Base-by-base conservation (phyloP, 2,888 invertebrate genomes). In the Aporophyla nigra region DNA sequence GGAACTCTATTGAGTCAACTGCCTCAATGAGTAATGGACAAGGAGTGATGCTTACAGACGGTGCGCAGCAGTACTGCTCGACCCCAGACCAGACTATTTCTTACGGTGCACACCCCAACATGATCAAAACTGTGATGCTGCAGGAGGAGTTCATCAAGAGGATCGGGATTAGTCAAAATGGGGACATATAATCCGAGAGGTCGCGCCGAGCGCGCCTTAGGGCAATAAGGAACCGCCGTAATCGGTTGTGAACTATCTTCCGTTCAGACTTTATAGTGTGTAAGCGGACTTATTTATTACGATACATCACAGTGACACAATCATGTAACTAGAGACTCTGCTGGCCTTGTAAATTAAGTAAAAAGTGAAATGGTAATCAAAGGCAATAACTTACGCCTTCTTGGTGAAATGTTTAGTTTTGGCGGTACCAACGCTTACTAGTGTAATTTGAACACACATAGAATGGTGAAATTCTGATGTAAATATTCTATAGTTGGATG, bases 1-100 rank as follows among this genome's bases (percentile, higher is more conserved):
- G 99, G 99, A 97, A 98, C 88, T 98, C 98, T 74, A 95, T 99
- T 87, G 99, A 99, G 92, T 97, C 98, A 6, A 98, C 98, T 90
- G 98, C 92, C 0, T 88, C 95, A 2, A 83, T 96, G 71, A 95
- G 93, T 78, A 96, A 96, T 56, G 96, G 96, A 1, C 96, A 96
- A 86, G 93, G 95, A 56, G 95, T 95, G 9, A 95, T 96, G 72
- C 90, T 96, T 33, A 93, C 96, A 40, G 96, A 96, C 58, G 95
- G 94, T 5, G 89, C 94, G 5, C 96, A 95, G 82, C 95, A 96
- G 83, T 96, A 95, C 87, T 96, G 96, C 87, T 91, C 95, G 3
- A 94, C 95, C 1, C 94, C 94, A 2, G 96, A 95, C 53, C 93
- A 94, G 86, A 91, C 93, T 40, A 93, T 95, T 74, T 88, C 95